Conservation (phyloP, 2,797 vertebrate species). For the Calcarius lapponicus region DNA sequence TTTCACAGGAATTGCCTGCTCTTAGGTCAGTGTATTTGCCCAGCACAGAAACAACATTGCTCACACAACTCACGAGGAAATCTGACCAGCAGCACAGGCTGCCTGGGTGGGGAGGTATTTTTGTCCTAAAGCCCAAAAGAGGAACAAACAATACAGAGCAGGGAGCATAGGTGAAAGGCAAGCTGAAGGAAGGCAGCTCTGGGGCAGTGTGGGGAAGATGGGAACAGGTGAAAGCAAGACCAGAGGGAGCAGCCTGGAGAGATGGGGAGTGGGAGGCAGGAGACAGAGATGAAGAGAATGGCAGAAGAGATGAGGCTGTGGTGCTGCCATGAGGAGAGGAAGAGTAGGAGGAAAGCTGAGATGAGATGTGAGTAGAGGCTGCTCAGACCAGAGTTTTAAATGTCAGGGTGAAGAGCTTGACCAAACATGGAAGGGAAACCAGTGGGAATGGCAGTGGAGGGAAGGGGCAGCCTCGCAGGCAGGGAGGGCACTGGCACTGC, state of each 20-base stretch:
- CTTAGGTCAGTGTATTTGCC: background rate
- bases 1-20: background rate
- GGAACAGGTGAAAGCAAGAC: background rate
- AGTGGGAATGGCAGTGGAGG: background rate
- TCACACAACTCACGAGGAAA: background rate
- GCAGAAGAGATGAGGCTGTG: background rate
- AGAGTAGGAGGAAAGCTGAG: background rate
- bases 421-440: background rate
- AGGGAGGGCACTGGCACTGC: background rate
- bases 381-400: background rate
- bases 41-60: background rate
- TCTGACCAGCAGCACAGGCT: background rate
- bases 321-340: background rate
- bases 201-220: background rate
- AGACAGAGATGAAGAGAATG: background rate
- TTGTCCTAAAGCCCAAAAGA: constrained; percentile 9
- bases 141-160: background rate
- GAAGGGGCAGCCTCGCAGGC: background rate
- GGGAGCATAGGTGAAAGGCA: background rate
- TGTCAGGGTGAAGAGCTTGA: background rate
- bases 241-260: background rate
- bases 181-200: background rate
- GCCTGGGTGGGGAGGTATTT: constrained; percentile 12
- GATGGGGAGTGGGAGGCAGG: background rate
- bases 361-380: background rate